Conservation (phyloP, 2,113 vertebrate species). For the Ardeotis arabs region DNA sequence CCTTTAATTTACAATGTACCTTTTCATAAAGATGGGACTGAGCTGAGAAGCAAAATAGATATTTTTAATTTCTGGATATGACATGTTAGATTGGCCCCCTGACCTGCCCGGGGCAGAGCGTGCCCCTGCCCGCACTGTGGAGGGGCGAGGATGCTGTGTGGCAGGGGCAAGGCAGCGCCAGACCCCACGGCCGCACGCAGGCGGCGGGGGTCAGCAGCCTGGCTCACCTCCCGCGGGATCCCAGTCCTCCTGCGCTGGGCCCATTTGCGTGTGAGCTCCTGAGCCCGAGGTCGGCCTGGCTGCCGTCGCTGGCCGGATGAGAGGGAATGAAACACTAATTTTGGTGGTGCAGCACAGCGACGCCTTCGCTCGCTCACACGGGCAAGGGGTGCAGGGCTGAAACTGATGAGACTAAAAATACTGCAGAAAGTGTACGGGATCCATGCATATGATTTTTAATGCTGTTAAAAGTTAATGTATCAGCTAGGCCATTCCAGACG, state of each 20-base stretch:
- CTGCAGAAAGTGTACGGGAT: too few species aligned
- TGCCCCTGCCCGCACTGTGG: accelerated
- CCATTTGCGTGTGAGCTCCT: too few species aligned
- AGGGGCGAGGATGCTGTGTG: too few species aligned
- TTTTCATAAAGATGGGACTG: neutral
- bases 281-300: accelerated
- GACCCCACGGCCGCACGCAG: too few species aligned
- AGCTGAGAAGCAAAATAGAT: neutral
- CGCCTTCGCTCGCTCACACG: accelerated
- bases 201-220: accelerated
- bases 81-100: neutral
- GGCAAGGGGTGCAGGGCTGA: neutral
- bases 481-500: neutral
- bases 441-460: accelerated
- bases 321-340: neutral
- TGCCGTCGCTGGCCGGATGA: too few species aligned
- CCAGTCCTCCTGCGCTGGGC: too few species aligned
- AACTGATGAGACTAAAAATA: too few species aligned
- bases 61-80: neutral
- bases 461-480: neutral
- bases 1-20: neutral
- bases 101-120: accelerated
- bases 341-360: accelerated
- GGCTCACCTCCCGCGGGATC: too few species aligned
- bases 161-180: too few species aligned